Evolutionary conservation across 2,797 vertebrate genomes (phyloP).

Genomic region (Hybognathus amarus): DNA sequence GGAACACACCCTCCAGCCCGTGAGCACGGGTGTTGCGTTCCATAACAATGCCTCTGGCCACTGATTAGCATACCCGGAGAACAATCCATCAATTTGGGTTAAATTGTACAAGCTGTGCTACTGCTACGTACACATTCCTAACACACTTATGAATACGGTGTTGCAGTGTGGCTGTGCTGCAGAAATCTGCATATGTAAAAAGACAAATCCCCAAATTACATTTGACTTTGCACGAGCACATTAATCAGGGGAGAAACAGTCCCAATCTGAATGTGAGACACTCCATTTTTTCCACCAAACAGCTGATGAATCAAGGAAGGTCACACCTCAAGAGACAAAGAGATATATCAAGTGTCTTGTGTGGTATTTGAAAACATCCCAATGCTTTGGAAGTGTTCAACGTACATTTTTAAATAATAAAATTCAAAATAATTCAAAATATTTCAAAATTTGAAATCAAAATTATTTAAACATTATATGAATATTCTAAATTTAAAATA

Average conservation of each 20-base stretch:
- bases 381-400: neutral
- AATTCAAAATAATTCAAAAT: neutral
- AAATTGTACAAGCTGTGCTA: conserved; percentile 50
- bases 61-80: conserved; percentile 53
- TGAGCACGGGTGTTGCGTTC: conserved; percentile 38
- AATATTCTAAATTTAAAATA: neutral
- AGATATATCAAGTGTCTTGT: conserved; percentile 1
- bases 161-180: conserved; percentile 42
- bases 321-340: neutral
- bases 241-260: conserved; percentile 51
- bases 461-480: neutral
- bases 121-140: conserved; percentile 46
- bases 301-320: conserved; percentile 8
- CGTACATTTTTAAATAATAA: neutral
- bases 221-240: conserved; percentile 53
- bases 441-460: neutral
- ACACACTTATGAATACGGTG: conserved; percentile 52
- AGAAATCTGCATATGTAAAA: conserved; percentile 56
- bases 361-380: conserved; percentile 12
- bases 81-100: conserved; percentile 58
- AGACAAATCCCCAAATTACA: conserved; percentile 54
- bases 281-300: neutral
- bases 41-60: conserved; percentile 35
- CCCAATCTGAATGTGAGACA: conserved; percentile 1
- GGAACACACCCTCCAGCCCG: conserved; percentile 33